Base-by-base conservation (phyloP, 1,140 invertebrate genomes). In the Mamestra configurata region DNA sequence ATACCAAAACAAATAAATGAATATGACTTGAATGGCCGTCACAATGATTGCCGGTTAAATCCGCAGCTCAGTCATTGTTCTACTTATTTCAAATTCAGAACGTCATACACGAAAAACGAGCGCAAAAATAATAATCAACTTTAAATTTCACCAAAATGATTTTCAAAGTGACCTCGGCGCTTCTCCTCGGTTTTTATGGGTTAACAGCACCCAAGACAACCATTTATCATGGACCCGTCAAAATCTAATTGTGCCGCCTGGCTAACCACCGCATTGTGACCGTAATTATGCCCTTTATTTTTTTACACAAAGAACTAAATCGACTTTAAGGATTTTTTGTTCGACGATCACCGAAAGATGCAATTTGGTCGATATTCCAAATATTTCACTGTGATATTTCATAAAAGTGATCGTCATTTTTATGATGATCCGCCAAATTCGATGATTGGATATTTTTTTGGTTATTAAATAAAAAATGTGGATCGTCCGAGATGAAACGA, bases 171-270 rank as follows among this genome's bases (percentile, higher is more conserved):
- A 66, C 75, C 75, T 77, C 75, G 27, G 11, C 35, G 75, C 57
- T 18, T 66, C 75, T 77, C 75, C 27, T 37, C 46, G 22, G 59
- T 64, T 77, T 77, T 64, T 59, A 61, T 76, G 72, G 55, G 37
- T 76, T 76, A 49, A 80, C 81, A 82, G 84, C 89, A 85, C 89
- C 85, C 88, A 84, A 89, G 86, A 89, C 81, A 83, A 90, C 88
- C 90, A 93, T 94, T 94, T 93, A 94, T 94, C 93, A 94, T 83
- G 57, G 82, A 82, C 84, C 91, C 89, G 93, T 94, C 93, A 94
- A 94, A 93, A 92, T 93, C 90, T 94, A 94, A 94, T 94, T 94
- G 93, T 94, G 90, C 90, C 87, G 89, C 86, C 79, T 88, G 87
- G 89, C 88, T 93, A 92, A 93, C 92, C 88, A 88, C 85, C 80